Base-by-base conservation (phyloP, 2,113 vertebrate species). In the Callorhinus ursinus region DNA sequence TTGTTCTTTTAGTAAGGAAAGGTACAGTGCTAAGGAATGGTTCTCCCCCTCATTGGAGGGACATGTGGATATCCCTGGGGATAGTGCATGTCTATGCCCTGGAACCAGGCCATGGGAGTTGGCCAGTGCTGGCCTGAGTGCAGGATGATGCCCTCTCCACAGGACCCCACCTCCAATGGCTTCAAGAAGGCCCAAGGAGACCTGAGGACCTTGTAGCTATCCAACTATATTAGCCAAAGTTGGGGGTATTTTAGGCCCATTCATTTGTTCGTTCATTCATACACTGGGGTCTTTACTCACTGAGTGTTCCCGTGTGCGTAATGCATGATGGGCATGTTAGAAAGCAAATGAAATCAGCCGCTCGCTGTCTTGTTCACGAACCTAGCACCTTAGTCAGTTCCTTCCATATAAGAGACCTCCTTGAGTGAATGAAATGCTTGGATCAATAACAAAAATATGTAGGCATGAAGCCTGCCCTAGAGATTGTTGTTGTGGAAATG, bases 41-140 rank as follows among this genome's bases (percentile, higher is more conserved):
- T 31, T 72, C 1, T 36, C 22, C 39, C 82, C 24, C 31, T 88
- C 19, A 2, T 1, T 89, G 42, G 36, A 82, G 61, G 69, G 59
- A 39, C 16, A 11, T 12, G 22, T 16, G 51, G 49, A 9, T 49
- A 28, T 71, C 22, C 31, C n/a, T 53, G 36, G 46, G 16, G 21
- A 24, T 2, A 36, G 16, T 15, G 4, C 31, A 0, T 21, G 63
- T 42, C 36, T 2, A 0, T 9, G 28, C 57, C 22, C 5, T 26
- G 1, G 28, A 72, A 28, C 6, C 39, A 90, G 57, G 11, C 1
- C 2, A 5, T 5, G 53, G 10, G 28, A 51, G 15, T 24, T 65
- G 36, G 39, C 39, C 26, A 39, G 13, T 59, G 46, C 63, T 19
- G 28, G 55, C 13, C 1, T 16, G 51, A 67, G 53, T 6, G 36